Evolutionary conservation across 2,113 vertebrate species (phyloP), one percentile per base, ranked within the genome.

Genomic region (Chrysemys picta): DNA sequence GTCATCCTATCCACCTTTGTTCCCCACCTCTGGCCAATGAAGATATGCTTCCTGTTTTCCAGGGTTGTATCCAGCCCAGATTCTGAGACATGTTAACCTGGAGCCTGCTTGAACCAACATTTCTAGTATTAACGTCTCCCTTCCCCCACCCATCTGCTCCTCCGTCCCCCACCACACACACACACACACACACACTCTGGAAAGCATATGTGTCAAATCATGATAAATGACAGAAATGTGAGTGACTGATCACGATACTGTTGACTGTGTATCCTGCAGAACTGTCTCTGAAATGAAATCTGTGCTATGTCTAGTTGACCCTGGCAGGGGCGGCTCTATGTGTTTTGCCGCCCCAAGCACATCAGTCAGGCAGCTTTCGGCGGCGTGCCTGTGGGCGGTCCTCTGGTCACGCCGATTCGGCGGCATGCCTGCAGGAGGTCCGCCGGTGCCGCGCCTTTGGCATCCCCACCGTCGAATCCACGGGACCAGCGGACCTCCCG

Each of bases 161-260:
- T 62, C 14, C 7, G 16, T 25, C 25, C 57, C 57, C 25, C 10
- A 17, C 14, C 16, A n/a, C 14, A 2, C 16, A 10, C 6, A 1
- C 0, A 0, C 1, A 42, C 42, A 42, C 42, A 42, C 42, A 0
- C 29, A 5, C 4, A 1, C 35, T 5, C 11, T 53, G 49, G 10
- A 31, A 82, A 56, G 1, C 1, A 1, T 1, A 0, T 54, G 7
- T 93, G 42, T 24, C 53, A 21, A 13, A 8, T 47, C 47, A 69
- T 35, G 78, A 50, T 10, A 82, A 52, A 78, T 69, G 27, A 45
- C 5, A 27, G 84, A 38, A 13, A 50, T 16, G 29, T 88, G 62
- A n/a, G n/a, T 92, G 42, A 35, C 1, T 1, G 16, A 35, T 62
- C 2, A 1, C 13, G 47, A 17, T 19, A 27, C 59, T 88, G n/a